Evolutionary conservation across 2,888 invertebrate species (phyloP).

Genomic region (Megamerina dolium): DNA sequence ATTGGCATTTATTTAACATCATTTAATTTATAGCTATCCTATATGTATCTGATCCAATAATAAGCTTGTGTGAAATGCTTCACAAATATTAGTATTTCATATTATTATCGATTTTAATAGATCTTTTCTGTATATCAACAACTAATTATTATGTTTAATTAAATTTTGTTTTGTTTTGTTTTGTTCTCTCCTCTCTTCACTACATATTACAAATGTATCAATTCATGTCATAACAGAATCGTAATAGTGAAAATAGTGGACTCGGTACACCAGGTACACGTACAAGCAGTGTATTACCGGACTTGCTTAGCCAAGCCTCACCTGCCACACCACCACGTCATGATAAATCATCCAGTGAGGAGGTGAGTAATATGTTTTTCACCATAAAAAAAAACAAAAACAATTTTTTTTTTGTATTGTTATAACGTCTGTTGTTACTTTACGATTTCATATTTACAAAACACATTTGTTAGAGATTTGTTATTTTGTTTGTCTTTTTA

Average conservation of each 20-base stretch:
- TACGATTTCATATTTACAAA: slow-evolving; percentile 7
- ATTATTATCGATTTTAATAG: no score
- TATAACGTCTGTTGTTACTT: background rate
- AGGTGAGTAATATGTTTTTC: slow-evolving; percentile 59
- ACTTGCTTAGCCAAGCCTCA: slow-evolving; percentile 84
- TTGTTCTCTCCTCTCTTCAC: no score
- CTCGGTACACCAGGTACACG: slow-evolving; percentile 64
- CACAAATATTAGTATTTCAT: no score
- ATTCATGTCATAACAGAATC: no score
- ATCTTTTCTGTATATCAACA: no score
- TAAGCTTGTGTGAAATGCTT: no score
- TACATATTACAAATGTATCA: no score
- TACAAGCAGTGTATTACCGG: slow-evolving; percentile 90
- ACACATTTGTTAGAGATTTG: background rate
- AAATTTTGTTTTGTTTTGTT: no score
- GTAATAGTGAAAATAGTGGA: slow-evolving; percentile 49
- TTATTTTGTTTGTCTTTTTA: slow-evolving; percentile 1
- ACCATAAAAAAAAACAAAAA: background rate
- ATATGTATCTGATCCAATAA: no score
- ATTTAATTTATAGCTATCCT: no score
- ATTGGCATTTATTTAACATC: no score
- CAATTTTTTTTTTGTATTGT: slow-evolving; percentile 7
- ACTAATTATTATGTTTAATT: no score
- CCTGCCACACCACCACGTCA: slow-evolving; percentile 81
- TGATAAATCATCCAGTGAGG: slow-evolving; percentile 92